Conservation (phyloP, 2,888 invertebrate species). For the Ethmia dodecea region DNA sequence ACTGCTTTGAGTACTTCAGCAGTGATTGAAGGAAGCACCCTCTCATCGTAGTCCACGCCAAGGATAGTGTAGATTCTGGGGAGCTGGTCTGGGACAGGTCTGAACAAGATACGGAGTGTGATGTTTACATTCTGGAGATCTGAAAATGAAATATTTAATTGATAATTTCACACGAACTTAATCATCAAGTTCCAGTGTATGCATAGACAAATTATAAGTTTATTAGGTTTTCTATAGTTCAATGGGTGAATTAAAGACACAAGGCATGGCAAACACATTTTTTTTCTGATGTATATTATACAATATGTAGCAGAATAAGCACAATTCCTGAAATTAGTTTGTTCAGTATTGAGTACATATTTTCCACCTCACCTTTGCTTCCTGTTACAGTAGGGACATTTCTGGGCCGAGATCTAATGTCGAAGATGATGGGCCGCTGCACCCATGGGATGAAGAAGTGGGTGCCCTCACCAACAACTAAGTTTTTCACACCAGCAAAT, state of each 20-base stretch:
- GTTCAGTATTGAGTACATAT: no score
- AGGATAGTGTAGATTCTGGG: conserved; percentile 98
- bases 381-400: conserved; percentile 98
- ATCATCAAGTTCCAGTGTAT: no score
- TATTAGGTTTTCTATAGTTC: no score
- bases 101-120: conserved; percentile 97
- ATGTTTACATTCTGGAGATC: conserved; percentile 99
- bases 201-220: no score
- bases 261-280: no score
- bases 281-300: no score
- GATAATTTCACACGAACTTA: no score
- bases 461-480: conserved; percentile 97
- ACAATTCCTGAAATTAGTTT: no score
- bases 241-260: no score
- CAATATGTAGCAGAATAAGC: no score
- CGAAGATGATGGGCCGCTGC: conserved; percentile 98
- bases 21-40: conserved; percentile 98
- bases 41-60: conserved; percentile 98
- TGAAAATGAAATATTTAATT: conserved; percentile 50
- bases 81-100: conserved; percentile 94
- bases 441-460: conserved; percentile 99
- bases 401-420: conserved; percentile 96
- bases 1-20: conserved; percentile 99
- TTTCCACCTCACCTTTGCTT: conserved; percentile 96
- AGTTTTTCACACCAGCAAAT: conserved; percentile 94